phyloP scores from a whole-genome alignment of 2,797 vertebrate genomes.

The Microcaecilia unicolor region DNA sequence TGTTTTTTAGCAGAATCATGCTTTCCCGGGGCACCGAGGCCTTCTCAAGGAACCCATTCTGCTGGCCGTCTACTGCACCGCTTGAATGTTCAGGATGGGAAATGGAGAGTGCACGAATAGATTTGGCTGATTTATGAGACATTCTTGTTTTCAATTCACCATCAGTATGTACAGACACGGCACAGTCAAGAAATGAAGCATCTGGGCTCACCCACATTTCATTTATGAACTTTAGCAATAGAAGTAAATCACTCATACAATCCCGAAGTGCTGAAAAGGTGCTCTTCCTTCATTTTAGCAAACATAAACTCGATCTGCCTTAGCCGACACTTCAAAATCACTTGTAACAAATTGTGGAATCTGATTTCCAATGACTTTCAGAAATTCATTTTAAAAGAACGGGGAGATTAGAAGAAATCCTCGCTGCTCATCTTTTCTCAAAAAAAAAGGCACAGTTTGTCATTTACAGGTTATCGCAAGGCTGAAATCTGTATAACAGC shows the following conservation, averaged over 20 bases:
- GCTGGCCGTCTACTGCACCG: constrained; percentile 45
- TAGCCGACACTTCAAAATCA: constrained; percentile 34
- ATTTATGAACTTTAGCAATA: constrained; percentile 62
- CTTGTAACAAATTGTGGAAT: constrained; percentile 42
- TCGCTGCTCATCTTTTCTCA: constrained; percentile 11
- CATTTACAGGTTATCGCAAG: too few species aligned
- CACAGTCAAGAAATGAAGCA: constrained; percentile 49
- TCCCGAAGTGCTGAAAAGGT: constrained; percentile 46
- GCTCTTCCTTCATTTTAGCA: constrained; percentile 43
- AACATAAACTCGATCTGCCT: constrained; percentile 39
- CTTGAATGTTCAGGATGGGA: constrained; percentile 45
- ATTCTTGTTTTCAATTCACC: constrained; percentile 46
- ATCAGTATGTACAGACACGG: constrained; percentile 56
- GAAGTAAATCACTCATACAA: constrained; percentile 67
- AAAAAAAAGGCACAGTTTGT: constrained; percentile 30
- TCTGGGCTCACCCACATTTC: constrained; percentile 54
- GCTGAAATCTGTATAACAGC: too few species aligned
- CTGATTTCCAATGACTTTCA: constrained; percentile 41
- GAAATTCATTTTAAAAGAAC: constrained; percentile 37
- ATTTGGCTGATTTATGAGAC: constrained; percentile 56
- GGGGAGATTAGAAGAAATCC: constrained; percentile 5
- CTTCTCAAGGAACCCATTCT: constrained; percentile 44
- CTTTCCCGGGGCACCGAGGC: constrained; percentile 40
- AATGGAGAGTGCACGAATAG: constrained; percentile 50
- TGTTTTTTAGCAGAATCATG: constrained; percentile 25